These are phyloP conservation scores for Tetanocera ferruginea DNA, from an alignment of 2,888 invertebrate genomes.

Conservation along the genomic window DNA sequence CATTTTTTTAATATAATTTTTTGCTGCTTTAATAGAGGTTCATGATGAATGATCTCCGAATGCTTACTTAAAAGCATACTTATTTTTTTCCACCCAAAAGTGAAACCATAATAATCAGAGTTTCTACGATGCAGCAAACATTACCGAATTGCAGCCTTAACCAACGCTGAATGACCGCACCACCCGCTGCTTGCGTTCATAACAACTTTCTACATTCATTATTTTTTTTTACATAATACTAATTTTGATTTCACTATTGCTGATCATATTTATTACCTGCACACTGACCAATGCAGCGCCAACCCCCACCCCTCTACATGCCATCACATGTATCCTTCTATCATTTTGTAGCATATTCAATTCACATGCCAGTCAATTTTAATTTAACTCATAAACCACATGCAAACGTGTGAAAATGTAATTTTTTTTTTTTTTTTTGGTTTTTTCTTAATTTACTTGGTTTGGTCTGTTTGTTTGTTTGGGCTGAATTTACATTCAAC, in stretches of 20 bases:
- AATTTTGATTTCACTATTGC: no score
- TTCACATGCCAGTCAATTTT: constrained; percentile 12
- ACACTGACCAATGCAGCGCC: background rate
- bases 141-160: no score
- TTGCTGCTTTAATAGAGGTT: no score
- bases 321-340: background rate
- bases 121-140: no score
- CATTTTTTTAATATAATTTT: no score
- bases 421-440: background rate
- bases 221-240: background rate
- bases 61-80: no score
- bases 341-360: background rate
- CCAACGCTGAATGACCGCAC: background rate
- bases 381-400: constrained; percentile 7
- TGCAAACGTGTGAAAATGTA: constrained; percentile 12
- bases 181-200: background rate
- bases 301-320: no score
- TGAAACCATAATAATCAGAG: no score
- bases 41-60: no score
- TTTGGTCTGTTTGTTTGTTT: background rate
- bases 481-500: background rate
- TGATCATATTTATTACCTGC: background rate
- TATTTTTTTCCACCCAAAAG: no score
- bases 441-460: background rate
- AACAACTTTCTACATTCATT: background rate